Evolutionary conservation across 2,113 vertebrate genomes (phyloP).

Genomic region (Alexandromys fortis): DNA sequence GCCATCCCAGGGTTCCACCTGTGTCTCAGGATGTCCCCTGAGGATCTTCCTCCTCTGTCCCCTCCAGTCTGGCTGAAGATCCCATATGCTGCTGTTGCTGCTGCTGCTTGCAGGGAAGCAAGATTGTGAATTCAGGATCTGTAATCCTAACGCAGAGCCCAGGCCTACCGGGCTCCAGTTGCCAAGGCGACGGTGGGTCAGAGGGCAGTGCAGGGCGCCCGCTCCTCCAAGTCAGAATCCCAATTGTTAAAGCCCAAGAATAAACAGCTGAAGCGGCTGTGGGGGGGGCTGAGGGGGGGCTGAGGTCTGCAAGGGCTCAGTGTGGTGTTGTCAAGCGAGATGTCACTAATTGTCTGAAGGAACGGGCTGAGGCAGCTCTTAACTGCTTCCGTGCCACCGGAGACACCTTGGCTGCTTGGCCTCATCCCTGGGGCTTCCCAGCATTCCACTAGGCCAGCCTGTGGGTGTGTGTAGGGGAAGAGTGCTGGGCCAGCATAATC

Average conservation of each 20-base stretch:
- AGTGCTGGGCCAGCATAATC: slow-evolving; percentile 55
- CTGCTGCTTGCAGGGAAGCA: slow-evolving; percentile 68
- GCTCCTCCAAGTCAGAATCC: slow-evolving; percentile 86
- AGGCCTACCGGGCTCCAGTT: slow-evolving; percentile 88
- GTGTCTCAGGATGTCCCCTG: background rate
- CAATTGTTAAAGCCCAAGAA: slow-evolving; percentile 84
- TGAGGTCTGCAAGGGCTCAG: slow-evolving; percentile 84
- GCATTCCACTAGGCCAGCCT: slow-evolving; percentile 68
- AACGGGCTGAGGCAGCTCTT: slow-evolving; percentile 86
- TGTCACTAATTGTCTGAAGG: slow-evolving; percentile 91
- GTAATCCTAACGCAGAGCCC: slow-evolving; percentile 85
- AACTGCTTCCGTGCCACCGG: slow-evolving; percentile 86
- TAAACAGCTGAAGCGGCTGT: slow-evolving; percentile 81
- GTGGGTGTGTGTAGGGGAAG: background rate
- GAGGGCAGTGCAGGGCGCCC: slow-evolving; percentile 87
- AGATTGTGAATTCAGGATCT: slow-evolving; percentile 87
- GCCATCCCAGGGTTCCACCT: background rate
- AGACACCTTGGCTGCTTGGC: slow-evolving; percentile 80
- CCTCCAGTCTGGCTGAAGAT: slow-evolving; percentile 65
- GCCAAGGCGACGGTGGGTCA: slow-evolving; percentile 90
- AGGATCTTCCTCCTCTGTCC: slow-evolving; percentile 40
- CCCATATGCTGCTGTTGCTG: slow-evolving; percentile 57
- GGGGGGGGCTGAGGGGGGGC: slow-evolving; percentile 71
- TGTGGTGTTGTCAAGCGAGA: slow-evolving; percentile 88
- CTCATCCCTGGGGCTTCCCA: slow-evolving; percentile 76